Conservation (phyloP, 2,888 invertebrate species). For the Seira musarum region DNA sequence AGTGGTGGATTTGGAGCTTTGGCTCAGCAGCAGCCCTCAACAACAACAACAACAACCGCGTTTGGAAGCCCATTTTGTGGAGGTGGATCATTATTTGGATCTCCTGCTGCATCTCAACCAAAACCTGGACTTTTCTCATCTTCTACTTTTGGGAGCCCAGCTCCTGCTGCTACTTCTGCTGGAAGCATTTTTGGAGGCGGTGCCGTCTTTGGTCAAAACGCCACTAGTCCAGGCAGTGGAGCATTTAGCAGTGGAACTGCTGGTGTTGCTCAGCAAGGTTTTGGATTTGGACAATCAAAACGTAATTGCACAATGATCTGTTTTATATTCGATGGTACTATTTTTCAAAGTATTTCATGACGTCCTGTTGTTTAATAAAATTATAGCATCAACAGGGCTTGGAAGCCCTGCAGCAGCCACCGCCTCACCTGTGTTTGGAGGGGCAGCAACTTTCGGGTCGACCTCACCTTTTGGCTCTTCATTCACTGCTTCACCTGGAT, state of each 20-base stretch:
- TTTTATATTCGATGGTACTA: not conserved
- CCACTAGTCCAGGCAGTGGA: slow-evolving; percentile 18
- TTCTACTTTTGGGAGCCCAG: slow-evolving; percentile 19
- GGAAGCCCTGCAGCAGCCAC: slow-evolving; percentile 49
- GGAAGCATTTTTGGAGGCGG: slow-evolving; percentile 41
- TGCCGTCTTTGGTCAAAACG: slow-evolving; percentile 31
- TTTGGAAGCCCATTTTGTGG: slow-evolving; percentile 33
- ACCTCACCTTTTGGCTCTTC: slow-evolving; percentile 53
- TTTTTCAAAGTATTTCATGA: not conserved
- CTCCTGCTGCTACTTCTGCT: slow-evolving; percentile 3
- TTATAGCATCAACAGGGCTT: slow-evolving; percentile 26
- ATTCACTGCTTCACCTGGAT: slow-evolving; percentile 31
- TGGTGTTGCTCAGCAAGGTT: slow-evolving; percentile 47
- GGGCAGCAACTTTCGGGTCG: slow-evolving; percentile 48
- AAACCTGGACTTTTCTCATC: slow-evolving; percentile 38
- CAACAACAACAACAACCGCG: slow-evolving; percentile 1
- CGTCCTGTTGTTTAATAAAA: not conserved
- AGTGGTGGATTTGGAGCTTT: slow-evolving; percentile 30
- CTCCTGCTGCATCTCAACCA: slow-evolving; percentile 27
- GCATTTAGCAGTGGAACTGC: slow-evolving; percentile 26
- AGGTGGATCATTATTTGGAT: slow-evolving; percentile 30
- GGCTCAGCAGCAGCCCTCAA: slow-evolving; percentile 37
- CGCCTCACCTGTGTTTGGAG: slow-evolving; percentile 42
- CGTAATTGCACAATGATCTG: slow-evolving; percentile 16
- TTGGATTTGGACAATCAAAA: slow-evolving; percentile 41